Evolutionary conservation across 1,140 invertebrate genomes (phyloP).

Genomic region (Ganaspis sp.): DNA sequence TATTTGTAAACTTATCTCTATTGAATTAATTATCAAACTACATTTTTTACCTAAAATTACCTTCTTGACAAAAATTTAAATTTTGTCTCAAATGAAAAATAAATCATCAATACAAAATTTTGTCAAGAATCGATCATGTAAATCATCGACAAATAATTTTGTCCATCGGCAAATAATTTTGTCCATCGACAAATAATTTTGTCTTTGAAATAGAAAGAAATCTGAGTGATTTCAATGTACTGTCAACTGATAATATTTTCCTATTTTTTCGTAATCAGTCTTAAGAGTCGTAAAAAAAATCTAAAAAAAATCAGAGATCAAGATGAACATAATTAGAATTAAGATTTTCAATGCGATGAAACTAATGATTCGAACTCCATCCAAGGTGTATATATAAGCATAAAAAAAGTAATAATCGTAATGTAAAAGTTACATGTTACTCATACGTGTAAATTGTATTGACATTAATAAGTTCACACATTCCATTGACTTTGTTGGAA

Average conservation of each 20-base stretch:
- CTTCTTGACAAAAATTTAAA: too few relatives aligned
- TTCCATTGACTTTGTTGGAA: neutral
- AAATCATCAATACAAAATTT: too few relatives aligned
- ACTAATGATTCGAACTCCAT: slow-evolving; percentile 21
- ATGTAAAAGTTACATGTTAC: slow-evolving; percentile 8
- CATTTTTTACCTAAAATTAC: too few relatives aligned
- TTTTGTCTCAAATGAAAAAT: too few relatives aligned
- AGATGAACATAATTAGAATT: neutral
- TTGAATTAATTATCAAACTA: too few relatives aligned
- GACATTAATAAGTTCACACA: slow-evolving; percentile 19
- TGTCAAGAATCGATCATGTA: too few relatives aligned
- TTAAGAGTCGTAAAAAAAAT: neutral
- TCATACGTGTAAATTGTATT: slow-evolving; percentile 17
- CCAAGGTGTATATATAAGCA: neutral
- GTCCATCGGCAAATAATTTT: neutral
- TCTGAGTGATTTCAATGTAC: neutral
- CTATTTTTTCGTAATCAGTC: slow-evolving; percentile 12
- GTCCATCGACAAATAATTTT: neutral
- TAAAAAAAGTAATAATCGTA: slow-evolving; percentile 8
- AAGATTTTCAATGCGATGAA: slow-evolving; percentile 16
- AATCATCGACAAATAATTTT: too few relatives aligned
- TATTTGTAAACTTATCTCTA: too few relatives aligned
- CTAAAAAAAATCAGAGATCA: neutral
- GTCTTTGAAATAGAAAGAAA: neutral
- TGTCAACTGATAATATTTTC: neutral